These are phyloP conservation scores for Oegoconia quadripuncta DNA, from an alignment of 2,888 invertebrate genomes.

Conservation along the genomic window DNA sequence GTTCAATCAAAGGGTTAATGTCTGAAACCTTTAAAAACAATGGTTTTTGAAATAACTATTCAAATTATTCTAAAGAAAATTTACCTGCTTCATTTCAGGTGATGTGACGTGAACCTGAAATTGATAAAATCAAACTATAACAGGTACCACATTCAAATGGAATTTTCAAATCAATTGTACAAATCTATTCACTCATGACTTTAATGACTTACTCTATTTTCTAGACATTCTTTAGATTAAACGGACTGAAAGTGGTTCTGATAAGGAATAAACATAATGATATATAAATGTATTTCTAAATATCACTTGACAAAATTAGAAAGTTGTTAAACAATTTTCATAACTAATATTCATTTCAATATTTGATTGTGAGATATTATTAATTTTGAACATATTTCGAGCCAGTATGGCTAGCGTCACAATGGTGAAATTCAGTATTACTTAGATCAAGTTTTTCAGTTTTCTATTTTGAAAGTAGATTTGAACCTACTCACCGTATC, in stretches of 20 bases:
- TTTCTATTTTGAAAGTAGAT: constrained; percentile 3
- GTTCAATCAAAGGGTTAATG: not conserved
- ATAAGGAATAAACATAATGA: not conserved
- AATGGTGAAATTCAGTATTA: constrained; percentile 14
- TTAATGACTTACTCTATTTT: not conserved
- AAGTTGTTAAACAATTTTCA: not conserved
- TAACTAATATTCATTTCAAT: too few relatives aligned
- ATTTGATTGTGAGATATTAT: too few relatives aligned
- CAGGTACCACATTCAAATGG: not conserved
- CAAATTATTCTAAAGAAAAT: constrained; percentile 2
- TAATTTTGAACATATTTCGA: not conserved
- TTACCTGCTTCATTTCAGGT: constrained; percentile 79
- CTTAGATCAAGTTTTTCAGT: not conserved
- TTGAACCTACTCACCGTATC: constrained; percentile 84
- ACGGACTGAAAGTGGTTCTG: too few relatives aligned
- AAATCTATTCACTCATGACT: not conserved
- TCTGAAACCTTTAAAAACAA: not conserved
- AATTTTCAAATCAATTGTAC: not conserved
- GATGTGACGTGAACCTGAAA: constrained; percentile 75
- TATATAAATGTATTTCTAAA: too few relatives aligned
- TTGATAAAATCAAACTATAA: constrained; percentile 20
- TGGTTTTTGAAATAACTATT: not conserved
- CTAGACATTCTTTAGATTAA: not conserved
- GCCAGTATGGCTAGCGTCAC: constrained; percentile 2
- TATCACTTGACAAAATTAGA: too few relatives aligned